A percentile compares a stretch with the other conserved stretches of the same genome.
Evolutionary conservation across 2,797 vertebrate genomes (phyloP).

Genomic region (Eurystomus glaucurus): DNA sequence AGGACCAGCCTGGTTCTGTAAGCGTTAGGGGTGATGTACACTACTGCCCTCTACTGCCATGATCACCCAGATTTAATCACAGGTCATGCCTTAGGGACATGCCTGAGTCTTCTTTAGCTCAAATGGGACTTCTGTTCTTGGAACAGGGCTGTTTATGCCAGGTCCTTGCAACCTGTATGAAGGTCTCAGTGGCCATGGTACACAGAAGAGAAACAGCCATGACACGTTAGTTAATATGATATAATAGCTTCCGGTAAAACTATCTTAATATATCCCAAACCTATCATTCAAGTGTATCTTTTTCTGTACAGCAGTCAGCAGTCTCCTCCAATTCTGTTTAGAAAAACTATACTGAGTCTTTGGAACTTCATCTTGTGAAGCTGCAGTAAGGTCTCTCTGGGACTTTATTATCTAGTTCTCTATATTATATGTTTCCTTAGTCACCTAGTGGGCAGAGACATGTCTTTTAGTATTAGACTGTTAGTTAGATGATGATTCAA

Average conservation of each 20-base stretch:
- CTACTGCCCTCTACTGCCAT: constrained; percentile 46
- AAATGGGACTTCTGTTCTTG: neutral
- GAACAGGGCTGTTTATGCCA: neutral
- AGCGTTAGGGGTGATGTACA: neutral
- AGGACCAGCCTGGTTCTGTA: neutral
- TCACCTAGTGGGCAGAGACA: neutral
- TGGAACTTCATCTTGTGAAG: neutral
- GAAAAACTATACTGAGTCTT: neutral
- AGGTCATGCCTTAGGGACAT: neutral
- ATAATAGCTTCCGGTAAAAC: neutral
- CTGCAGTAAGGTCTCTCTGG: neutral
- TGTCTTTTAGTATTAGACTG: neutral
- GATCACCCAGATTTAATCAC: neutral
- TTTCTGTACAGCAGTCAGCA: neutral
- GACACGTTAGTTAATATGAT: neutral
- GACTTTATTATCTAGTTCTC: neutral
- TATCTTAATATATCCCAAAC: neutral
- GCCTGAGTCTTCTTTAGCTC: neutral
- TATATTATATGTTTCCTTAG: neutral
- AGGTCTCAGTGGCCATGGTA: neutral
- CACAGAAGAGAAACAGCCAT: neutral
- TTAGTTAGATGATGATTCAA: neutral
- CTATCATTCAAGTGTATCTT: neutral
- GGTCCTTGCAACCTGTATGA: neutral
- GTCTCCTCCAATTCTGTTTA: neutral